Evolutionary conservation across 2,113 vertebrate genomes (phyloP).

Genomic region (cattle (Bos taurus)): ARS-UCD2.0 NC_037350.1:32402001-32402500

Average conservation of each 20-base stretch:
- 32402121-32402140: not conserved
- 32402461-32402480: not conserved
- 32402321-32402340: not conserved
- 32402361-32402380: not conserved
- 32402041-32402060: not conserved
- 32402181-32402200: not conserved
- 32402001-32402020: not conserved
- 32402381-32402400: not conserved
- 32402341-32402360: not conserved
- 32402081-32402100: not conserved
- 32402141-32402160: not conserved
- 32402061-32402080: not conserved
- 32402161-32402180: not conserved
- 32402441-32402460: not conserved
- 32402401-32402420: not conserved
- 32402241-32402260: not conserved
- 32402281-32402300: not conserved
- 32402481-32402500: not conserved
- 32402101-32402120: not conserved
- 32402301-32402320: not conserved
- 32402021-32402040: accelerated
- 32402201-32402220: not conserved
- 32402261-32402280: not conserved
- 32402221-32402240: not conserved
- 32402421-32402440: not conserved